Evolutionary conservation across 92 coral and sea anemone species (phyloP), one percentile per base, ranked within the genome.

Genomic region (Epizoanthus fatuus): DNA sequence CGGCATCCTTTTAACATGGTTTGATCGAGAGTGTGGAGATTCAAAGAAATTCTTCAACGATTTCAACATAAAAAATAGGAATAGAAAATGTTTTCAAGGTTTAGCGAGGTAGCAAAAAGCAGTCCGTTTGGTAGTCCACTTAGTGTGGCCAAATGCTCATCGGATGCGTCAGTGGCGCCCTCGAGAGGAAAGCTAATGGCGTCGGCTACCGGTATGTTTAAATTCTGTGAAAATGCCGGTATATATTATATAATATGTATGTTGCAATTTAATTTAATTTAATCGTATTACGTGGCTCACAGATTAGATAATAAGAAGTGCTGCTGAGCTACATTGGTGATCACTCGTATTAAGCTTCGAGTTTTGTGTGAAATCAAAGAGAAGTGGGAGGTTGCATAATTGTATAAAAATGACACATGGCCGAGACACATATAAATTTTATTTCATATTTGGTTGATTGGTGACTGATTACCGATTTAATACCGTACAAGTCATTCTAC

Each of bases 61-160:
- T 59, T 77, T 17, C 17, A 56, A 54, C 19, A 7, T 39, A 14
- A 7, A 42, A 60, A 9, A 40, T 37, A 5, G 53, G 56, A 49
- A 91, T 79, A 58, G 47, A 74, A 76, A 69, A 97, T 97, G 99
- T 95, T 95, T 83, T 97, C 99, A 17, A 90, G 96, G 66, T 93
- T 93, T 84, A 82, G 89, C 19, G 94, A 97, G 75, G 90, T 93
- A 53, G 97, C 99, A 84, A 97, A 91, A 87, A 93, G 83, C 76
- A 97, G 87, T 25, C 98, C 99, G 17, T 93, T 97, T 38, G 93
- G 95, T 7, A 86, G 85, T 51, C 95, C 99, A 9, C 73, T 89
- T 35, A 87, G 90, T 29, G 91, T 91, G 51, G 98, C 95, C 35
- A 89, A 95, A 87, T 92, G 95, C 32, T 91, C 96, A 47, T 78